A percentile compares a stretch with the other conserved stretches of the same genome.
Conservation (phyloP, 2,888 invertebrate species). For the Lasioglossum villosulum region DNA sequence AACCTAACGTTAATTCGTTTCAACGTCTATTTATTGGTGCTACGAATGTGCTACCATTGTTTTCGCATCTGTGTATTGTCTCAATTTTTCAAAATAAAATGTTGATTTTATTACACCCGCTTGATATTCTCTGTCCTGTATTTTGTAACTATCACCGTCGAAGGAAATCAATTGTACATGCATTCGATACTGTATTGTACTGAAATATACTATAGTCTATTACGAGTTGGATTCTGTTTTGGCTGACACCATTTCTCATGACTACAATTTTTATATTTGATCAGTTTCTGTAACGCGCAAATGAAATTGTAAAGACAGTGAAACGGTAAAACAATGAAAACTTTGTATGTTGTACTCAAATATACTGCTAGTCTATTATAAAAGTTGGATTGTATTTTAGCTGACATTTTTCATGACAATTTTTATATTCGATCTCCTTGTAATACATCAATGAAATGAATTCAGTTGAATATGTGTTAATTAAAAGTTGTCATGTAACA, state of each 20-base stretch:
- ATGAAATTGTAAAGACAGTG: neutral
- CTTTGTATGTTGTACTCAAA: neutral
- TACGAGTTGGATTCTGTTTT: neutral
- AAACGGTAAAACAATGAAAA: neutral
- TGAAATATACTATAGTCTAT: constrained; percentile 6
- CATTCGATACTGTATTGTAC: neutral
- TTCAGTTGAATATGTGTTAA: neutral
- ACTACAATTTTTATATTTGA: neutral
- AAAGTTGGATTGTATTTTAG: neutral
- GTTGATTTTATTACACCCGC: constrained; percentile 80
- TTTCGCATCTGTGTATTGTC: constrained; percentile 81
- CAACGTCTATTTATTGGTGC: constrained; percentile 79
- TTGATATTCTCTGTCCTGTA: constrained; percentile 22
- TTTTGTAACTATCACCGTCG: neutral
- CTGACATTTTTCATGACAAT: neutral
- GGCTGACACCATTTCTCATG: neutral
- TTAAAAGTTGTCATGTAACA: neutral
- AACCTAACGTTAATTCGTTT: constrained; percentile 68
- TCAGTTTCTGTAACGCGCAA: neutral
- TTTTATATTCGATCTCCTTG: neutral
- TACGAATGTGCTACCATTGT: constrained; percentile 79
- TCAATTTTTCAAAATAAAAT: constrained; percentile 82
- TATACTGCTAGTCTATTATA: neutral
- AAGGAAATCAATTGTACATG: neutral
- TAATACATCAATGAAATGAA: neutral